Percentiles rank a stretch among this genome's conserved stretches.
These are phyloP conservation scores for Halcyon malimbica DNA, from an alignment of 2,113 vertebrate species.

Conservation along the genomic window DNA sequence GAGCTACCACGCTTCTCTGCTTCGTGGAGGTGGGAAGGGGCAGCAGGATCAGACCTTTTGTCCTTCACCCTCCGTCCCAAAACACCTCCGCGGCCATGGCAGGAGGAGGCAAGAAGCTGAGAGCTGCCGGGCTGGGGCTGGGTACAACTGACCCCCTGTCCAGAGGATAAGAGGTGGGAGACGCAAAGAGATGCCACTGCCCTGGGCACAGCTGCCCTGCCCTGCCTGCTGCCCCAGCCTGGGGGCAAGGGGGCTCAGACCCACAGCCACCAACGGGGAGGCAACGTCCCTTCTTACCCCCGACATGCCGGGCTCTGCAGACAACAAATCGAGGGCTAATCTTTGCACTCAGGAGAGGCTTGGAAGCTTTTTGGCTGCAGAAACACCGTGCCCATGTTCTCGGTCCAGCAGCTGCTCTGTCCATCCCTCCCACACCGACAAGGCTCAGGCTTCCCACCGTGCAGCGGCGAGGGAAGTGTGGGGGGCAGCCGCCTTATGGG, in stretches of 20 bases:
- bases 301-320: fast-evolving
- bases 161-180: background rate
- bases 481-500: background rate
- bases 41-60: background rate
- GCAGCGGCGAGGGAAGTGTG: fast-evolving
- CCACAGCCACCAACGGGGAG: fast-evolving
- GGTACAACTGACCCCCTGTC: background rate
- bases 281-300: background rate
- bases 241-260: background rate
- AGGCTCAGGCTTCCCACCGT: fast-evolving
- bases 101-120: background rate
- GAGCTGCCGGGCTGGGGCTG: background rate
- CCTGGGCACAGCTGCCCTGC: background rate
- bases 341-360: background rate
- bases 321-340: background rate
- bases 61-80: background rate
- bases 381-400: fast-evolving
- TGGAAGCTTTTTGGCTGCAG: background rate
- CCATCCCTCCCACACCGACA: fast-evolving
- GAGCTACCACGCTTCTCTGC: background rate
- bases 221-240: background rate
- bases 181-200: fast-evolving
- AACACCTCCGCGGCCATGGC: fast-evolving
- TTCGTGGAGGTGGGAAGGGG: background rate
- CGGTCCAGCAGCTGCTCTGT: background rate